Evolutionary conservation across 1,140 invertebrate genomes (phyloP).

Genomic region (Pseudomyrmex dendroicus): DNA sequence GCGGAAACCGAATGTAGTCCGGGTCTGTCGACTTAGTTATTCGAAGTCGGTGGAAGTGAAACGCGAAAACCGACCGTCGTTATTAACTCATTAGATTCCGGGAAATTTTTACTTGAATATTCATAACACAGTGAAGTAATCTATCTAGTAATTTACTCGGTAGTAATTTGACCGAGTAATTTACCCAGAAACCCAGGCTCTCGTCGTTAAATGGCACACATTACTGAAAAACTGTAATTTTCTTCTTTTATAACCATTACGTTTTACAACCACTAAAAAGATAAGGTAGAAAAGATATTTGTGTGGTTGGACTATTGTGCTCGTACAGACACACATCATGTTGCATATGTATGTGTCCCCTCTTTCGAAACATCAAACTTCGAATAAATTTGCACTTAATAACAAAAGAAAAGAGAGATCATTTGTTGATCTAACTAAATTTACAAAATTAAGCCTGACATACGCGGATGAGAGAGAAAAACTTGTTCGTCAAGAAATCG

Average conservation of each 20-base stretch:
- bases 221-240: slow-evolving; percentile 13
- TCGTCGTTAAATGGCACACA: not conserved
- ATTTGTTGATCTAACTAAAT: not conserved
- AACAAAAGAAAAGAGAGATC: too few species aligned
- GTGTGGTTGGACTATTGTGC: too few species aligned
- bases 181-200: slow-evolving; percentile 3
- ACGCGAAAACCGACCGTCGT: slow-evolving; percentile 1
- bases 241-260: not conserved
- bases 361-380: too few species aligned
- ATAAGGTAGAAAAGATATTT: too few species aligned
- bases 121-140: slow-evolving; percentile 30
- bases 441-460: not conserved
- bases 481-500: not conserved
- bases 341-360: too few species aligned
- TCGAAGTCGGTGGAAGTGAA: slow-evolving; percentile 35
- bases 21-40: not conserved
- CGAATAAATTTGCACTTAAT: too few species aligned
- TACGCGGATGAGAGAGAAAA: not conserved
- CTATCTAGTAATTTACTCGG: not conserved
- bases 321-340: too few species aligned
- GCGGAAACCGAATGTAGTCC: slow-evolving; percentile 27
- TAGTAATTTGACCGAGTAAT: slow-evolving; percentile 18
- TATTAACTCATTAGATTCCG: slow-evolving; percentile 32
- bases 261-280: too few species aligned
- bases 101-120: slow-evolving; percentile 41